Evolutionary conservation across 2,113 vertebrate species (phyloP), one percentile per base, ranked within the genome.

Genomic region (Nothoprocta pentlandii): DNA sequence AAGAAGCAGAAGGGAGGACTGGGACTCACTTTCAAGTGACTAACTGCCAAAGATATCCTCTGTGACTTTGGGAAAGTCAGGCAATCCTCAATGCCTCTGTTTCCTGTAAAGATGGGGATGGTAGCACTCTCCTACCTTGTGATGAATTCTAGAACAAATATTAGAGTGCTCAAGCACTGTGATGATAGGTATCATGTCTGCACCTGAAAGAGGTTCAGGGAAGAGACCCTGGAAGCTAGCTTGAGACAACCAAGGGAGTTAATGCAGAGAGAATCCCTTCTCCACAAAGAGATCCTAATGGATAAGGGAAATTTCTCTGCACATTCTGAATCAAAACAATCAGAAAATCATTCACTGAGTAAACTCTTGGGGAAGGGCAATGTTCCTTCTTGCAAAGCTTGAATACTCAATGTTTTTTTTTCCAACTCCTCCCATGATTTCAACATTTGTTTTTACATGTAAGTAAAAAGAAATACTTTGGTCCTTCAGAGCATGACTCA

Each of bases 41-140:
- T 80, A 19, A 30, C 89, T 73, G 58, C 53, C 88, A 69, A 83
- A 49, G 32, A 81, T 2, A 4, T 54, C 30, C 67, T 92, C 84
- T 25, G 7, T 93, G 80, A 90, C n/a, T 81, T 91, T 41, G 34
- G 69, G 34, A 47, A 41, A 73, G 49, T 73, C 69, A 73, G 12
- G 89, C 81, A 32, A 71, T 46, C n/a, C 44, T 92, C 54, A 59
- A 59, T 86, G 85, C 47, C 46, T 93, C 64, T 39, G 51, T 62
- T 90, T 25, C 46, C 70, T 54, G 21, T 84, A 39, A 73, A 94
- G 66, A 82, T 2, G 3, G 32, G 19, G 9, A 87, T 0, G 73
- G 41, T 39, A 93, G 58, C 54, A 89, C 26, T 93, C 92, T 67
- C 80, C 49, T 95, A 93, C 80, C 83, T 90, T 80, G 78, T 22